These are phyloP conservation scores for Phaethornis superciliosus DNA, from an alignment of 2,113 vertebrate genomes.

Conservation along the genomic window DNA sequence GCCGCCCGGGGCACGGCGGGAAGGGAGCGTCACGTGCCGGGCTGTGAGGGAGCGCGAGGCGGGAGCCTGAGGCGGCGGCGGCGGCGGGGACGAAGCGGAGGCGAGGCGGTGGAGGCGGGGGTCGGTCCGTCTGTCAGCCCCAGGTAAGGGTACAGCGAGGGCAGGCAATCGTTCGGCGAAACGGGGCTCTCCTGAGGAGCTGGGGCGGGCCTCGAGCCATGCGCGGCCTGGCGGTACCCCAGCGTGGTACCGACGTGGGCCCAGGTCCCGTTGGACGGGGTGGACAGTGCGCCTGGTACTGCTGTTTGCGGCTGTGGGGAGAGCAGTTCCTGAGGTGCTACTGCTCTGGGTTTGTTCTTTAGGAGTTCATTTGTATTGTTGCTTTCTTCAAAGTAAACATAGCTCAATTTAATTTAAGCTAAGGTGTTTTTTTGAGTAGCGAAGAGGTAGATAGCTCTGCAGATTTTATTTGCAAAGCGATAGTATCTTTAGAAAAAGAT, in stretches of 20 bases:
- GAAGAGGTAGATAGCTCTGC: neutral
- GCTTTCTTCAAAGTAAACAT: neutral
- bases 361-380: neutral
- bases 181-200: neutral
- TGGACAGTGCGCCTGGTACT: rapidly evolving
- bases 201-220: neutral
- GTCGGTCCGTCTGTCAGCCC: neutral
- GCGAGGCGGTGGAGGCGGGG: too few species aligned
- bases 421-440: neutral
- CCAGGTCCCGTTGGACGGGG: too few species aligned
- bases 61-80: neutral
- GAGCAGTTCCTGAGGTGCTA: neutral
- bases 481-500: neutral
- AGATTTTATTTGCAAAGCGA: neutral
- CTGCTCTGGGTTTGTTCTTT: neutral
- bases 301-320: neutral
- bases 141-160: neutral
- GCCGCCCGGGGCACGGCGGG: neutral
- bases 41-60: neutral
- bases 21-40: neutral
- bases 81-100: neutral
- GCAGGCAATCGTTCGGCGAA: neutral
- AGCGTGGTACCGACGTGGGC: too few species aligned
- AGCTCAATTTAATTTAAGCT: too few species aligned
- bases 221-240: neutral